Evolutionary conservation across 1,140 invertebrate genomes (phyloP).

Genomic region (Acyrthosiphon pisum): DNA sequence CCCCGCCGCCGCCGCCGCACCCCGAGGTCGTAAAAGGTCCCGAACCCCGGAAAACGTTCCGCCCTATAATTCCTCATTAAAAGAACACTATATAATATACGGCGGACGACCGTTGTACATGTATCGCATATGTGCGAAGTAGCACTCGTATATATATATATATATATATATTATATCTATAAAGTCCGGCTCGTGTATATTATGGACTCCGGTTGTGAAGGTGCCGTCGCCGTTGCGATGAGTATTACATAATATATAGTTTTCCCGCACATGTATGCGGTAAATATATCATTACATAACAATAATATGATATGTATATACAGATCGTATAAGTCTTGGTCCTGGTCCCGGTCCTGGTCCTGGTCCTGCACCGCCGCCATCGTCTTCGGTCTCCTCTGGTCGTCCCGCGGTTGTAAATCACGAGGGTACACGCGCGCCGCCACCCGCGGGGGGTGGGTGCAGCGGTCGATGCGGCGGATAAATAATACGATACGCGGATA

Average conservation of each 20-base stretch:
- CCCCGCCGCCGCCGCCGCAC: not conserved
- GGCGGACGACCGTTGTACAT: not conserved
- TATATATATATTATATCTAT: not conserved
- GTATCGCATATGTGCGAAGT: not conserved
- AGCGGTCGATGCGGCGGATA: not conserved
- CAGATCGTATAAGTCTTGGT: not conserved
- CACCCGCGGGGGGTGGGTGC: too few species aligned
- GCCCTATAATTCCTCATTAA: constrained; percentile 56
- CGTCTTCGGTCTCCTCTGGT: not conserved
- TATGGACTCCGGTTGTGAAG: not conserved
- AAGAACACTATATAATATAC: constrained; percentile 29
- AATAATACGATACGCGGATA: constrained; percentile 7
- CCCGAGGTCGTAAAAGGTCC: constrained; percentile 53
- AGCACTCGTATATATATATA: not conserved
- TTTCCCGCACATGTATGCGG: not conserved
- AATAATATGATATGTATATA: not conserved
- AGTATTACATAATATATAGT: not conserved
- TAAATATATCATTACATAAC: not conserved
- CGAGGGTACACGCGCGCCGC: not conserved
- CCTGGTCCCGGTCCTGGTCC: not conserved
- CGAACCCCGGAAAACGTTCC: constrained; percentile 47
- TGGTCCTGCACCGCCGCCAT: not conserved
- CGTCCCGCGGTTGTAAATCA: not conserved
- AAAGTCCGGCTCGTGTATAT: not conserved
- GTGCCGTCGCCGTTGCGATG: not conserved